These are phyloP conservation scores for Drosophila punjabiensis DNA, from an alignment of 1,140 invertebrate species.

Conservation along the genomic window DNA sequence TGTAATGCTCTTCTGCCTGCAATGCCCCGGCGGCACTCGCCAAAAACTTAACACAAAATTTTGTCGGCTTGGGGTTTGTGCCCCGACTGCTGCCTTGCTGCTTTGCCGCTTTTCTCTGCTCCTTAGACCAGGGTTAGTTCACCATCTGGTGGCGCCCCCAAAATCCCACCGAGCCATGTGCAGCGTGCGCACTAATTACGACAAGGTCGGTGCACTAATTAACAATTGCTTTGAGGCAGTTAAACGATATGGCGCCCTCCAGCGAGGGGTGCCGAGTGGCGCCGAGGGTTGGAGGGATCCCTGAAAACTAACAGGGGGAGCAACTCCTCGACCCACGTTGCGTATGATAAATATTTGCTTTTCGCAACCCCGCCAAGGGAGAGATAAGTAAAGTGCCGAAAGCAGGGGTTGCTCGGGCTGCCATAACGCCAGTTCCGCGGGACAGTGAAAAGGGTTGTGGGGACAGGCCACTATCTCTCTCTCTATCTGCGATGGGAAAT, in stretches of 20 bases:
- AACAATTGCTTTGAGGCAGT: constrained; percentile 78
- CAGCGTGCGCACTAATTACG: constrained; percentile 73
- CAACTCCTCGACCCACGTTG: constrained; percentile 7
- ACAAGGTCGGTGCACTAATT: constrained; percentile 79
- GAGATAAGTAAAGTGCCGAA: constrained; percentile 12
- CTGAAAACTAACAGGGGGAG: background rate
- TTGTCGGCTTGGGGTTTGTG: constrained; percentile 28
- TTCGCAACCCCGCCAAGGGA: background rate
- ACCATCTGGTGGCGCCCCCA: background rate
- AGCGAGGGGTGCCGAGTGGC: constrained; percentile 14
- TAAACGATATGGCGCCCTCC: constrained; percentile 57
- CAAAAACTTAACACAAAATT: constrained; percentile 59
- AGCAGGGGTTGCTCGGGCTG: background rate
- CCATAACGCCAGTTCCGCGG: background rate
- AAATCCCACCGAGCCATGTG: constrained; percentile 30
- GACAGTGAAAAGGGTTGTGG: background rate
- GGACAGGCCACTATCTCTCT: background rate
- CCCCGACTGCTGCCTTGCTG: background rate
- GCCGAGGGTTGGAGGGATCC: background rate
- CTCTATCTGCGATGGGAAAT: background rate
- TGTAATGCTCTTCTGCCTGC: background rate
- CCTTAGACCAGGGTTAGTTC: constrained; percentile 1
- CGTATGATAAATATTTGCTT: constrained; percentile 41
- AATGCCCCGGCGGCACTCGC: constrained; percentile 34
- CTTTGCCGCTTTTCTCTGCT: background rate